Evolutionary conservation across 2,888 invertebrate genomes (phyloP).

Genomic region (Thumatha senex): DNA sequence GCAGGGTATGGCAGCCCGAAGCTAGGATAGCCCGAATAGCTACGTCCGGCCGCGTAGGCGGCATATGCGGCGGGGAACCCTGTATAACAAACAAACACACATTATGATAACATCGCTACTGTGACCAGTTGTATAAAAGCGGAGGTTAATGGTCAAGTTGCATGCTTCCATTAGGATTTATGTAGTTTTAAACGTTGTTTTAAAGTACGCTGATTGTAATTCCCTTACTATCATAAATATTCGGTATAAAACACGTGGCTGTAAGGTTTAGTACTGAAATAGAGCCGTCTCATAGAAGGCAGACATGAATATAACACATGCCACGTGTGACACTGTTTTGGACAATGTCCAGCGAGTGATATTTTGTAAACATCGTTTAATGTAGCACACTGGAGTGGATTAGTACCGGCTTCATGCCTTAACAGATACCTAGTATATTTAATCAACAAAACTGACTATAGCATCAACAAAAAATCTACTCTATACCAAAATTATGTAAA

Average conservation of each 20-base stretch:
- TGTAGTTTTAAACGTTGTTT: conserved; percentile 38
- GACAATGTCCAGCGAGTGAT: conserved; percentile 74
- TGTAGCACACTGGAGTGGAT: conserved; percentile 65
- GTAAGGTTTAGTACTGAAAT: conserved; percentile 69
- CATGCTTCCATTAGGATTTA: conserved; percentile 56
- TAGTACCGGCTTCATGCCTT: conserved; percentile 54
- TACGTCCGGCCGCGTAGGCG: conserved; percentile 97
- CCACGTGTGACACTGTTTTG: conserved; percentile 69
- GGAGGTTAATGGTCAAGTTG: conserved; percentile 54
- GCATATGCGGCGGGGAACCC: conserved; percentile 98
- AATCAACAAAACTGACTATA: conserved; percentile 28
- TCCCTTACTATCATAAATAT: conserved; percentile 52
- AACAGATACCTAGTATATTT: conserved; percentile 44
- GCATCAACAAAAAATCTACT: conserved; percentile 46
- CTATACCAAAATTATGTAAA: conserved; percentile 40
- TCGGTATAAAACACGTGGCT: conserved; percentile 56
- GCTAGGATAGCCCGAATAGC: conserved; percentile 98
- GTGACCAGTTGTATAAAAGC: conserved; percentile 42
- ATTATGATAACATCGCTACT: conserved; percentile 31
- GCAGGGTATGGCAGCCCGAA: conserved; percentile 98
- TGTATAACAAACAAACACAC: conserved; percentile 79
- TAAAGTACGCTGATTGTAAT: conserved; percentile 45
- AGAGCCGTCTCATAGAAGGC: conserved; percentile 71
- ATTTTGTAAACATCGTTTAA: conserved; percentile 74
- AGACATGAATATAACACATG: conserved; percentile 61